Percentiles rank a stretch among this genome's conserved stretches.
Conservation (phyloP, 2,113 vertebrate species). For the Hippocampus abdominalis region DNA sequence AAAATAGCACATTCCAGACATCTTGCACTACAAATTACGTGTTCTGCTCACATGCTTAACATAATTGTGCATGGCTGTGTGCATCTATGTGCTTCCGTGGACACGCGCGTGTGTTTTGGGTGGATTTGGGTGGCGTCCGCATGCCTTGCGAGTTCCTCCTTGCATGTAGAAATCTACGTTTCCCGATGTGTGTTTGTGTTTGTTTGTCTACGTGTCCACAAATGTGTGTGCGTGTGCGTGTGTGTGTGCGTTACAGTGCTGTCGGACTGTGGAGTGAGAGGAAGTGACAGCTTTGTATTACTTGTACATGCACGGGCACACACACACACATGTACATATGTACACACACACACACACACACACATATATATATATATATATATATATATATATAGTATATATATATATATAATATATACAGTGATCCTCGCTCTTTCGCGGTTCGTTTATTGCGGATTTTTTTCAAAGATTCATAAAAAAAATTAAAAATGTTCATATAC, state of each 20-base stretch:
- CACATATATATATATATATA: slow-evolving; percentile 5
- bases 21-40: neutral
- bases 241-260: neutral
- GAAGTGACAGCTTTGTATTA: slow-evolving; percentile 32
- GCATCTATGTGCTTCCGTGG: neutral
- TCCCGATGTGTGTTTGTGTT: no score
- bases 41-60: neutral
- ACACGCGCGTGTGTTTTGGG: neutral
- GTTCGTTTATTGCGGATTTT: no score
- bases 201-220: no score
- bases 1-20: neutral
- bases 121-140: neutral
- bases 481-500: no score
- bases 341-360: slow-evolving; percentile 5
- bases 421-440: no score
- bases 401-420: no score
- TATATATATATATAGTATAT: slow-evolving; percentile 22
- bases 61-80: neutral
- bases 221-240: neutral
- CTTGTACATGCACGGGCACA: slow-evolving; percentile 26
- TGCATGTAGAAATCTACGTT: neutral
- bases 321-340: slow-evolving; percentile 8
- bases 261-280: slow-evolving; percentile 30
- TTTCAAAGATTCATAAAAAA: no score
- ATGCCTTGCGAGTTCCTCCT: slow-evolving; percentile 23